phyloP scores from a whole-genome alignment of 2,113 vertebrate genomes.

The Epinephelus lanceolatus region DNA sequence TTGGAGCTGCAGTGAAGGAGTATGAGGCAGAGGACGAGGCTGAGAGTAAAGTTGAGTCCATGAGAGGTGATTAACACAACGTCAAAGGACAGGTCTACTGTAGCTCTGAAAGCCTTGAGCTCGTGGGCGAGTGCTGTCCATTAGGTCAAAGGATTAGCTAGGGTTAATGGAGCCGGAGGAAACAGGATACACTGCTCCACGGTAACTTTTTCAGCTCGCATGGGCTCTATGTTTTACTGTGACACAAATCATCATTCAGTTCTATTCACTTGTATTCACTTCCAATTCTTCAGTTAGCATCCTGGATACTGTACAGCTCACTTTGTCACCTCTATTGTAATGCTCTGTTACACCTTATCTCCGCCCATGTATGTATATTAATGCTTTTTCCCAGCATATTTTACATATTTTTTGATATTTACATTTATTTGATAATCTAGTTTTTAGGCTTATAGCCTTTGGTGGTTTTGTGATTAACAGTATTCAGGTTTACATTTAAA shows the following conservation, averaged over 20 bases:
- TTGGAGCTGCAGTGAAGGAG: background rate
- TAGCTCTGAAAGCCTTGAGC: slow-evolving; percentile 64
- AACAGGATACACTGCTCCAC: slow-evolving; percentile 51
- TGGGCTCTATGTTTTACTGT: background rate
- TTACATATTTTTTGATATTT: background rate
- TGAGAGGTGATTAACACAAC: slow-evolving; percentile 76
- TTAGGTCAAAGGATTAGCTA: slow-evolving; percentile 78
- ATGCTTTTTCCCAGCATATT: no score
- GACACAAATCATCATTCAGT: background rate
- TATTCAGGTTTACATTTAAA: background rate
- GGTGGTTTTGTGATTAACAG: background rate
- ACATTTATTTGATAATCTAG: background rate
- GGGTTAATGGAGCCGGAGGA: slow-evolving; percentile 74
- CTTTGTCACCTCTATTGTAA: background rate
- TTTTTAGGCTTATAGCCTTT: background rate
- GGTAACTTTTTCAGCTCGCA: slow-evolving; percentile 38
- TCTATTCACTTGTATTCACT: no score
- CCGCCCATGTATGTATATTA: no score
- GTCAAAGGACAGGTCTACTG: slow-evolving; percentile 59
- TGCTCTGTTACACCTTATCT: background rate
- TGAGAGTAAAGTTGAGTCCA: slow-evolving; percentile 36
- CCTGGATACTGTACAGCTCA: background rate
- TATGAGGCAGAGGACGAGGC: background rate
- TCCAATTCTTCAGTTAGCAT: background rate
- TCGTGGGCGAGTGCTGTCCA: slow-evolving; percentile 61